These are phyloP conservation scores for Dolichomitus sp. DNA, from an alignment of 2,888 invertebrate genomes.

Conservation along the genomic window DNA sequence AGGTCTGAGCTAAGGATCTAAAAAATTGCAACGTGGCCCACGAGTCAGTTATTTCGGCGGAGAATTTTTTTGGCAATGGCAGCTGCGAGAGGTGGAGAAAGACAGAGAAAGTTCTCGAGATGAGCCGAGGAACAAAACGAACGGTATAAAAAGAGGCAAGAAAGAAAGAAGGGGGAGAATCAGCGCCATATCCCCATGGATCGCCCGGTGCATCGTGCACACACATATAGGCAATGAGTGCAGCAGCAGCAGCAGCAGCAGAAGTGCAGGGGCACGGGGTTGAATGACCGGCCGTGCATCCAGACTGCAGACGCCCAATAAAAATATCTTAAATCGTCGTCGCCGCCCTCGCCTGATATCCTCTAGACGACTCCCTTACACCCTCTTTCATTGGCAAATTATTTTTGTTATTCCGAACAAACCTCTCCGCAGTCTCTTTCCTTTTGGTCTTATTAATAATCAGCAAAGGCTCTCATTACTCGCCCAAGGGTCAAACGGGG, in stretches of 20 bases:
- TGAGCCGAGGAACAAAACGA: slow-evolving; percentile 51
- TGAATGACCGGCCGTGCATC: slow-evolving; percentile 81
- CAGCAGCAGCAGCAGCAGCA: slow-evolving; percentile 43
- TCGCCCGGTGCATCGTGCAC: slow-evolving; percentile 66
- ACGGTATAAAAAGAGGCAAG: slow-evolving; percentile 32
- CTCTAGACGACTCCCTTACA: slow-evolving; percentile 34
- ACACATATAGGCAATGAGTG: slow-evolving; percentile 70
- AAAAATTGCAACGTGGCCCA: slow-evolving; percentile 19
- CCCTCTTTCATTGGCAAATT: slow-evolving; percentile 62
- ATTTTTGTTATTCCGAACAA: slow-evolving; percentile 54
- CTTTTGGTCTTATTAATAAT: slow-evolving; percentile 25
- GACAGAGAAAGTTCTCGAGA: slow-evolving; percentile 50
- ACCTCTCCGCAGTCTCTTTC: slow-evolving; percentile 16
- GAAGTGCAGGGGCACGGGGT: slow-evolving; percentile 68
- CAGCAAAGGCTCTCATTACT: neutral
- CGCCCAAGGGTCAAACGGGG: neutral
- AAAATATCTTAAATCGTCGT: slow-evolving; percentile 80
- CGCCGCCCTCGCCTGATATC: slow-evolving; percentile 69
- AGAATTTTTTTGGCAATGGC: slow-evolving; percentile 42
- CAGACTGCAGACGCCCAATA: slow-evolving; percentile 84
- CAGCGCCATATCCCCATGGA: slow-evolving; percentile 63
- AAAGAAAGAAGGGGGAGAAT: slow-evolving; percentile 44
- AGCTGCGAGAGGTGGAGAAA: slow-evolving; percentile 46
- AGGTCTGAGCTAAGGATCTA: neutral
- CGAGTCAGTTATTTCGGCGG: slow-evolving; percentile 43